These are phyloP conservation scores for Oryzias dopingdopingensis DNA, from an alignment of 2,797 vertebrate genomes.

Conservation along the genomic window DNA sequence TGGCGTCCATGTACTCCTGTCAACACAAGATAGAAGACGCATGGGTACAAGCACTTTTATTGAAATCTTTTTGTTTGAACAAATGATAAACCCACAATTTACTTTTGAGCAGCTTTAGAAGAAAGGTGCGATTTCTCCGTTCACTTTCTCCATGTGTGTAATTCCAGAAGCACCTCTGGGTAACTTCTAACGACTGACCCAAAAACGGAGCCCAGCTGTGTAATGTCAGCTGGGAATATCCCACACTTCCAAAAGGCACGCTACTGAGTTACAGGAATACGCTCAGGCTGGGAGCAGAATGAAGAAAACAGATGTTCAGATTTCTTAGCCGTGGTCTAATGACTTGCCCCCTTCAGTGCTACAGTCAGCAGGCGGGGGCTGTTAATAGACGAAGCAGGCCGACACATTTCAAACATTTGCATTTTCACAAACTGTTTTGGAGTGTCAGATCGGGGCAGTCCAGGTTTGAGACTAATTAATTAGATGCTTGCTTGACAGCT, in stretches of 20 bases:
- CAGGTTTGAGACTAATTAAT: conserved; percentile 55
- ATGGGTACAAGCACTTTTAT: conserved; percentile 7
- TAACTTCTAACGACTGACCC: conserved; percentile 52
- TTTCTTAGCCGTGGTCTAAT: conserved; percentile 58
- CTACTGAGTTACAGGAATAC: conserved; percentile 67
- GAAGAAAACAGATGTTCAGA: conserved; percentile 63
- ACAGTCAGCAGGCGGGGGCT: conserved; percentile 37
- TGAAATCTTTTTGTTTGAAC: no score
- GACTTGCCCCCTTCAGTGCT: conserved; percentile 46
- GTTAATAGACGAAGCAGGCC: conserved; percentile 45
- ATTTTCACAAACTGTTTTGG: conserved; percentile 30
- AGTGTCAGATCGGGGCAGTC: conserved; percentile 35
- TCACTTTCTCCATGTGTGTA: conserved; percentile 41
- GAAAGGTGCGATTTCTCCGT: conserved; percentile 57
- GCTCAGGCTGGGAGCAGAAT: conserved; percentile 54
- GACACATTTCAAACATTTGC: conserved; percentile 42
- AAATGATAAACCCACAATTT: no score
- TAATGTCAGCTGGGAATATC: conserved; percentile 65
- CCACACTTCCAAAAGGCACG: conserved; percentile 50
- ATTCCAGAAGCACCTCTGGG: conserved; percentile 68
- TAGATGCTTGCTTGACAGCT: conserved; percentile 52
- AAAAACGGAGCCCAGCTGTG: conserved; percentile 66
- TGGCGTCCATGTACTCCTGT: conserved; percentile 89
- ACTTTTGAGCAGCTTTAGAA: not conserved
- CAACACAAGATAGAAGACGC: conserved; percentile 30